A percentile compares a stretch with the other conserved stretches of the same genome.
Conservation (phyloP, 2,113 vertebrate genomes). For the Hyperopisus bebe region DNA sequence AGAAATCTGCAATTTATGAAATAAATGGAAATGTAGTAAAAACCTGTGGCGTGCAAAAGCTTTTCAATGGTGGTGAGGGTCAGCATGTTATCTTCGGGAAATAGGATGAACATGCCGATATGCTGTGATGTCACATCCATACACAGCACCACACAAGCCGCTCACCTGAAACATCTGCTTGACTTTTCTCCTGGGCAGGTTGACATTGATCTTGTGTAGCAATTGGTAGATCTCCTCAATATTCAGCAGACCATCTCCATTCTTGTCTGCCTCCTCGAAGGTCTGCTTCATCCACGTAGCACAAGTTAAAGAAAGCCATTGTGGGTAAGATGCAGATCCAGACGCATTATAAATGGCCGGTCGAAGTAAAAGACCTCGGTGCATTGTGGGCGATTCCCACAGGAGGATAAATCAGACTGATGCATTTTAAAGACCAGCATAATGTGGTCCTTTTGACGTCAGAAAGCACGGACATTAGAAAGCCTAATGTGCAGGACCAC, state of each 20-base stretch:
- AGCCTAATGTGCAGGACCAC: neutral
- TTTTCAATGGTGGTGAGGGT: neutral
- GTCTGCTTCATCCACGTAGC: conserved; percentile 92
- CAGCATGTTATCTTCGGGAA: neutral
- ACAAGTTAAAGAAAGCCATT: conserved; percentile 66
- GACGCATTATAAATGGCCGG: neutral
- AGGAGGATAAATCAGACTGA: neutral
- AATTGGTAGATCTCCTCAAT: conserved; percentile 95
- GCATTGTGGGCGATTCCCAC: conserved; percentile 13
- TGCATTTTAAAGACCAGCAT: neutral
- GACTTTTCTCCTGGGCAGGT: conserved; percentile 89
- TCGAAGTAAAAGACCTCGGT: neutral
- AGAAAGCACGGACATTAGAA: neutral
- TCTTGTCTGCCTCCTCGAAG: conserved; percentile 94
- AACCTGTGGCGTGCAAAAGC: too few species aligned
- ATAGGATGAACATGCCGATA: neutral
- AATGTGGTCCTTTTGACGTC: neutral
- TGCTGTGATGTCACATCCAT: neutral
- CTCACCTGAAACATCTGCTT: conserved; percentile 98
- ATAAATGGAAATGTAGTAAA: too few species aligned
- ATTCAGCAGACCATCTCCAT: conserved; percentile 86
- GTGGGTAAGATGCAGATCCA: neutral
- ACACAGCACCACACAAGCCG: neutral
- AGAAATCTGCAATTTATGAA: too few species aligned
- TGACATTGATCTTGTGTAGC: conserved; percentile 96